Percentiles rank a stretch among this genome's conserved stretches.
phyloP scores from a whole-genome alignment of 1,140 invertebrate genomes.

The Thereuonema tuberculata region DNA sequence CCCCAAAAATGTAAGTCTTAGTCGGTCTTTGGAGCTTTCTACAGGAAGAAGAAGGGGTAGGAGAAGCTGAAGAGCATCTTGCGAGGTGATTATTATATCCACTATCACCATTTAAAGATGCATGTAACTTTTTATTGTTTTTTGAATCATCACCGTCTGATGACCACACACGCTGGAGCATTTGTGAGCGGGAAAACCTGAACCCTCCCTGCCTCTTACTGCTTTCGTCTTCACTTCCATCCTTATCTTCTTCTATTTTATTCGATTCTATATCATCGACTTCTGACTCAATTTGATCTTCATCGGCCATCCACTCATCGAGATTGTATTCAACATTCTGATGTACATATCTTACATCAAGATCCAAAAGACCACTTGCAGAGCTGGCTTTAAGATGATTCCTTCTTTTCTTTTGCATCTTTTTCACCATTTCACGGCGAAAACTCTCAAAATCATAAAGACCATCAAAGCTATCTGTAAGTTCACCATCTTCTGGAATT shows the following conservation, averaged over 20 bases:
- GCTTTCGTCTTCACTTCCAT: neutral
- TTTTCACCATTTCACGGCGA: slow-evolving; percentile 6
- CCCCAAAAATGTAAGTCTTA: too few species aligned
- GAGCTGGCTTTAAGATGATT: neutral
- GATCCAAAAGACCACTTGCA: neutral
- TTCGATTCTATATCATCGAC: neutral
- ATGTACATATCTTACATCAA: neutral
- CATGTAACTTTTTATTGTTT: too few species aligned
- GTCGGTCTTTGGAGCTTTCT: too few species aligned
- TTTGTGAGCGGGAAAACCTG: too few species aligned
- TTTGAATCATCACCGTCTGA: too few species aligned
- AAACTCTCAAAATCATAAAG: slow-evolving; percentile 5
- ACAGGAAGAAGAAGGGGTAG: too few species aligned
- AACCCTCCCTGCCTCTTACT: too few species aligned
- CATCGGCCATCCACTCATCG: neutral
- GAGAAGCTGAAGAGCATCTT: too few species aligned
- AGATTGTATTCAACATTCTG: neutral
- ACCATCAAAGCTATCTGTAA: neutral
- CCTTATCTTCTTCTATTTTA: neutral
- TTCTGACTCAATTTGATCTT: too few species aligned
- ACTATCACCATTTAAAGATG: too few species aligned
- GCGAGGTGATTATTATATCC: too few species aligned
- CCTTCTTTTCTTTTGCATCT: slow-evolving; percentile 3
- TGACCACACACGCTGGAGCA: too few species aligned
- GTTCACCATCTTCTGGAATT: neutral